Percentiles rank a stretch among this genome's conserved stretches.
Evolutionary conservation across 2,888 invertebrate genomes (phyloP).

Genomic region (Taphrorychus bicolor): DNA sequence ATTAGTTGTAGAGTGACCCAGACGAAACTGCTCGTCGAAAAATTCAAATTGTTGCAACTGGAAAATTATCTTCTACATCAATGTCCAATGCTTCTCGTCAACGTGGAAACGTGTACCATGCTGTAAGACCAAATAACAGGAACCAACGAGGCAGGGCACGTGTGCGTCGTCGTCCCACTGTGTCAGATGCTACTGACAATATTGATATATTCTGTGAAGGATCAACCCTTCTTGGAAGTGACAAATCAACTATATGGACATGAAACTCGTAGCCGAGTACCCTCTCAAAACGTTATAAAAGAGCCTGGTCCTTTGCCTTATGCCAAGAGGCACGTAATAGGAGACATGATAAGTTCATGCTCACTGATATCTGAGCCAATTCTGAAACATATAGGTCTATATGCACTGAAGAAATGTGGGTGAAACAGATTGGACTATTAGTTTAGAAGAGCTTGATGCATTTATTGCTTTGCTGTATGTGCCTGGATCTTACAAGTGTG

Average conservation of each 20-base stretch:
- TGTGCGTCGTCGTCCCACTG: neutral
- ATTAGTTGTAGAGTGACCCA: too few species aligned
- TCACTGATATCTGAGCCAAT: neutral
- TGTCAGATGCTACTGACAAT: neutral
- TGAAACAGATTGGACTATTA: neutral
- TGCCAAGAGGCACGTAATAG: neutral
- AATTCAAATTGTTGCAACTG: neutral
- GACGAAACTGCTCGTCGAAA: too few species aligned
- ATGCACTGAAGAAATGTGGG: neutral
- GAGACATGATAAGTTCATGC: neutral
- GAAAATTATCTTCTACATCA: neutral
- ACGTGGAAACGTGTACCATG: neutral
- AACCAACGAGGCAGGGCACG: neutral
- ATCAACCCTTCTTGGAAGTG: neutral
- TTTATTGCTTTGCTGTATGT: neutral
- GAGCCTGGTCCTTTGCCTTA: neutral
- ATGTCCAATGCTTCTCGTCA: neutral
- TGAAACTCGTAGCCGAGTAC: too few species aligned
- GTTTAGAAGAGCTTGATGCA: neutral
- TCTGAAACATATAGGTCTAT: neutral
- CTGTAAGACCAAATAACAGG: neutral
- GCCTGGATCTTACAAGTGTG: neutral
- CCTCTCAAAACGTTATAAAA: neutral
- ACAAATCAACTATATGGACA: neutral
- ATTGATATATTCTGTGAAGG: neutral